Base-by-base conservation (phyloP, 2,113 vertebrate species). In the Papio anubis region DNA sequence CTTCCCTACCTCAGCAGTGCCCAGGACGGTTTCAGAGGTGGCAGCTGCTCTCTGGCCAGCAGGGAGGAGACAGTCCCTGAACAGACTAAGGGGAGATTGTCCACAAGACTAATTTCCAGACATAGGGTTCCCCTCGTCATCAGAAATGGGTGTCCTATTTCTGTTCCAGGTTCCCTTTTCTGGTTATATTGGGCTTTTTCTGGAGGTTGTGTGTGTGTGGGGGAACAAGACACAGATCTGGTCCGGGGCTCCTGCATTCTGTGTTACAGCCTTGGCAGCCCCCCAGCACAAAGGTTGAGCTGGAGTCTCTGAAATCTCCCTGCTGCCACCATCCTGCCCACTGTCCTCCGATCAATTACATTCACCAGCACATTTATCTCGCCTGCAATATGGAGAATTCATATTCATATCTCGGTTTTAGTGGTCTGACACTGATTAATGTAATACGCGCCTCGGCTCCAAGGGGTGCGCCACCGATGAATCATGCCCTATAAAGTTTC, bases 401-500 rank as follows among this genome's bases (percentile, higher is more conserved):
- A 98, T 98, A 98, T 98, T 98, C 98, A 98, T 98, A 98, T 98
- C 98, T 98, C 84, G 97, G 98, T 98, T 98, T 98, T 97, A 98
- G 98, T 88, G 97, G 94, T 78, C 98, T 99, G 99, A 99, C 98
- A 98, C 98, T 99, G 98, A 99, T 99, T 97, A 99, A 99, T 99
- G 99, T 97, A 97, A 98, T 94, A 87, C 16, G 93, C 92, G 45
- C 98, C 64, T 55, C 57, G 97, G 98, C 98, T 98, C 96, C 8
- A 66, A 98, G 97, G 97, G 98, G 97, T 88, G 91, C 93, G 91
- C 97, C 90, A 84, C 95, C 95, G 92, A 98, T 98, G 99, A 99
- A 99, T 99, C 98, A 99, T 97, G 98, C 97, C 50, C 98, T 99
- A 97, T 98, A 98, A 98, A 98, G 98, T 99, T 99, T 98, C 98